Evolutionary conservation across 2,888 invertebrate species (phyloP).

Genomic region (Bombylius discolor): DNA sequence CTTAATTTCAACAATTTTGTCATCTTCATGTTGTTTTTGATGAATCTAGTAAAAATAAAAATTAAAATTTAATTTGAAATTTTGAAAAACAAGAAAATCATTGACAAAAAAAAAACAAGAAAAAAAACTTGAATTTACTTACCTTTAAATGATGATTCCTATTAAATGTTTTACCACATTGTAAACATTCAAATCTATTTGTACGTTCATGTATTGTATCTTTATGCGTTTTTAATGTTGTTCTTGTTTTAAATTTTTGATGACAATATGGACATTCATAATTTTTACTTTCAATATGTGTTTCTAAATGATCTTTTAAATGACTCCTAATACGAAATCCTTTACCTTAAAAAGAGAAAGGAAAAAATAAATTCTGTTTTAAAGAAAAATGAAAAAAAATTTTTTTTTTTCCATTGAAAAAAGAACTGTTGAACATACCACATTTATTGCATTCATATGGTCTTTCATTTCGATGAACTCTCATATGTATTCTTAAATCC

Average conservation of each 20-base stretch:
- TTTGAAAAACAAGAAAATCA: no score
- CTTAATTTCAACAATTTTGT: no score
- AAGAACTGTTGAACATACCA: constrained; percentile 18
- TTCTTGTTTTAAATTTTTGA: constrained; percentile 11
- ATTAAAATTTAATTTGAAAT: no score
- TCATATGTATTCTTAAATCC: constrained; percentile 45
- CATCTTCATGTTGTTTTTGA: constrained; percentile 3
- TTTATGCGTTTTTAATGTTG: constrained; percentile 10
- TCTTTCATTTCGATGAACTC: constrained; percentile 42
- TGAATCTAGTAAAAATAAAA: constrained; percentile 5
- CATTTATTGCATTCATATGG: constrained; percentile 43
- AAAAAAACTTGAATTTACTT: not conserved
- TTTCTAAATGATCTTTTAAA: constrained; percentile 11
- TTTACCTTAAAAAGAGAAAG: constrained; percentile 2
- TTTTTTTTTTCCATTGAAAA: constrained; percentile 7
- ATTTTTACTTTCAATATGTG: constrained; percentile 5
- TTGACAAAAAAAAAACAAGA: no score
- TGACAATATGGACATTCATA: constrained; percentile 8
- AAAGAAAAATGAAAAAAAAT: not conserved
- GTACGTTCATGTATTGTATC: constrained; percentile 5
- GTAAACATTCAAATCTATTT: constrained; percentile 1
- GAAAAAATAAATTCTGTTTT: not conserved
- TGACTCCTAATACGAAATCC: constrained; percentile 9
- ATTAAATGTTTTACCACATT: constrained; percentile 7
- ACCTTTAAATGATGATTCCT: constrained; percentile 11